Conservation (phyloP, 2,888 invertebrate genomes). For the Aporophyla nigra region DNA sequence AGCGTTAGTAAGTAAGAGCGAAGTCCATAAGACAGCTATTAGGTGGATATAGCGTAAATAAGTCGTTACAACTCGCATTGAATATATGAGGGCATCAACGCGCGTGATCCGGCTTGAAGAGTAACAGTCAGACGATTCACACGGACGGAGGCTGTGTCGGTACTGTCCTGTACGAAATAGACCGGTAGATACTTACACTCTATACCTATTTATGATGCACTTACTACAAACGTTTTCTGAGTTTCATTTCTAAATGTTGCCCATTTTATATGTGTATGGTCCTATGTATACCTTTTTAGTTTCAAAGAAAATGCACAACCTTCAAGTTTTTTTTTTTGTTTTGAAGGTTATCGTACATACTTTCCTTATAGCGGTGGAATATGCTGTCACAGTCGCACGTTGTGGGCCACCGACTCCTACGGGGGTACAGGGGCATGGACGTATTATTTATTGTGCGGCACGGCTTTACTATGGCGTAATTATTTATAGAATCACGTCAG, state of each 20-base stretch:
- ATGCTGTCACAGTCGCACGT: not conserved
- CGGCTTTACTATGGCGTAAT: not conserved
- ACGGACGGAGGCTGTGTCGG: constrained; percentile 3
- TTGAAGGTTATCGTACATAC: not conserved
- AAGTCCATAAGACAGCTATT: constrained; percentile 12
- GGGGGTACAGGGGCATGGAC: not conserved
- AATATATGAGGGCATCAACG: constrained; percentile 46
- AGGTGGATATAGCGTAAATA: not conserved
- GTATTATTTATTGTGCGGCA: constrained; percentile 1
- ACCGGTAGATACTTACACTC: not conserved
- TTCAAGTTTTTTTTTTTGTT: no score
- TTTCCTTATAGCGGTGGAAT: no score
- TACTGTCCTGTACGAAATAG: not conserved
- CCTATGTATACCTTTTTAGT: not conserved
- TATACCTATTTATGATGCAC: not conserved
- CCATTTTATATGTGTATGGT: no score
- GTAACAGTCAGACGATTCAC: constrained; percentile 43
- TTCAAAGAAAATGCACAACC: not conserved
- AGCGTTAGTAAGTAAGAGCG: not conserved
- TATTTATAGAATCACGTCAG: constrained; percentile 1
- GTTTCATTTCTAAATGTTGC: not conserved
- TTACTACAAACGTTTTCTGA: not conserved
- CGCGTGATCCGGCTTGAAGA: constrained; percentile 42
- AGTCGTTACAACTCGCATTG: constrained; percentile 15
- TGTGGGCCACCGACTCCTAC: not conserved